Percentiles rank a stretch among this genome's conserved stretches.
Evolutionary conservation across 2,113 vertebrate genomes (phyloP).

Genomic region (Otis tarda): DNA sequence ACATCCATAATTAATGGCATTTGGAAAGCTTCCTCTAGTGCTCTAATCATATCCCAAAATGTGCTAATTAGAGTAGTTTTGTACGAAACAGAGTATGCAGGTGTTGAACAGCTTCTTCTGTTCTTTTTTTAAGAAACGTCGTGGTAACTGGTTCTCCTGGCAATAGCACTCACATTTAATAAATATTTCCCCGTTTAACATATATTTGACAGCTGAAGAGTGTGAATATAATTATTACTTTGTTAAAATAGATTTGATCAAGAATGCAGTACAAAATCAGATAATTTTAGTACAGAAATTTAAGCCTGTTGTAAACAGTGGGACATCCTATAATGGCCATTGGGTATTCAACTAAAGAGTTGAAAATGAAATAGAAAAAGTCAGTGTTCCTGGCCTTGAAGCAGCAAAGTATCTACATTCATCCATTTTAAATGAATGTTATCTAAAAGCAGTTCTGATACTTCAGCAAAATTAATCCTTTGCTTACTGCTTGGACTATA

Average conservation of each 20-base stretch:
- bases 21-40: constrained; percentile 73
- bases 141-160: not conserved
- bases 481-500: not conserved
- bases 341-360: not conserved
- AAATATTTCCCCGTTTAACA: constrained; percentile 11
- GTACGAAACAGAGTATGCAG: constrained; percentile 68
- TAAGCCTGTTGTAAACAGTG: not conserved
- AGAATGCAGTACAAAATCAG: not conserved
- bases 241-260: constrained; percentile 27
- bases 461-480: not conserved
- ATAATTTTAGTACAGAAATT: not conserved
- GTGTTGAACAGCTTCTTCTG: constrained; percentile 60
- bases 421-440: not conserved
- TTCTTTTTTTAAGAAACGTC: constrained; percentile 16
- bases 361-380: not conserved
- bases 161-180: not conserved
- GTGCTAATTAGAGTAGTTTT: constrained; percentile 77
- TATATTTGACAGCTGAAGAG: constrained; percentile 8
- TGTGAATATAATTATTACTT: not conserved
- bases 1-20: constrained; percentile 79
- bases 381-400: not conserved
- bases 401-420: not conserved
- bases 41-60: constrained; percentile 72
- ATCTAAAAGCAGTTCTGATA: not conserved
- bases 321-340: not conserved